Evolutionary conservation across 2,113 vertebrate genomes (phyloP).

Genomic region (Cariama cristata): DNA sequence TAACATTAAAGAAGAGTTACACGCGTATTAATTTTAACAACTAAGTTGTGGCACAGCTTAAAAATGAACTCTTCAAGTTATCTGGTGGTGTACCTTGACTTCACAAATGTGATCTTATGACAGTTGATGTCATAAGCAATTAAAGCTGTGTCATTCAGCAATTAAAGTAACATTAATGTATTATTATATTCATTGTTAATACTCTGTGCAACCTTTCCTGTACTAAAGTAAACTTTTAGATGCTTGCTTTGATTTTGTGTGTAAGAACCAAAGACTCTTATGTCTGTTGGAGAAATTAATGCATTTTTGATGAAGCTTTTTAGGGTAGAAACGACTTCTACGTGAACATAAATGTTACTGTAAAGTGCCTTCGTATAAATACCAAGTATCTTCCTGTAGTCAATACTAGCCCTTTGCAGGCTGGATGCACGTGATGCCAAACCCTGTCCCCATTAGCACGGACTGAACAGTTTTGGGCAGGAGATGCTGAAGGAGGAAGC

Average conservation of each 20-base stretch:
- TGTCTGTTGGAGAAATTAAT: not conserved
- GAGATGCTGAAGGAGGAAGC: not conserved
- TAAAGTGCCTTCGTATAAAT: not conserved
- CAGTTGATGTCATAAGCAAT: not conserved
- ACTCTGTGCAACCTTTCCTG: not conserved
- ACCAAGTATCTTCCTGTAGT: fast-evolving
- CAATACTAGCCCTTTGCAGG: not conserved
- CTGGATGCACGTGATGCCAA: not conserved
- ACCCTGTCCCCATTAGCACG: not conserved
- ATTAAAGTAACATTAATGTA: not conserved
- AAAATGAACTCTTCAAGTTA: not conserved
- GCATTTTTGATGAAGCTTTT: not conserved
- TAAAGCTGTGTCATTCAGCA: not conserved
- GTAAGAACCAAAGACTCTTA: not conserved
- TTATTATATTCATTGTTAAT: not conserved
- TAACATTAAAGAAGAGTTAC: not conserved
- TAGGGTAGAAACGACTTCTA: not conserved
- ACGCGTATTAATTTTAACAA: not conserved
- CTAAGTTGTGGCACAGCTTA: not conserved
- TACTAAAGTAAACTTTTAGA: not conserved
- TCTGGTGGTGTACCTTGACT: not conserved
- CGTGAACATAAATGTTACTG: not conserved
- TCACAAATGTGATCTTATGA: not conserved
- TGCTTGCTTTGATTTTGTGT: not conserved
- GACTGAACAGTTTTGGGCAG: not conserved